Evolutionary conservation across 92 coral and sea anemone genomes (phyloP).

Genomic region (Porites divaricata): DNA sequence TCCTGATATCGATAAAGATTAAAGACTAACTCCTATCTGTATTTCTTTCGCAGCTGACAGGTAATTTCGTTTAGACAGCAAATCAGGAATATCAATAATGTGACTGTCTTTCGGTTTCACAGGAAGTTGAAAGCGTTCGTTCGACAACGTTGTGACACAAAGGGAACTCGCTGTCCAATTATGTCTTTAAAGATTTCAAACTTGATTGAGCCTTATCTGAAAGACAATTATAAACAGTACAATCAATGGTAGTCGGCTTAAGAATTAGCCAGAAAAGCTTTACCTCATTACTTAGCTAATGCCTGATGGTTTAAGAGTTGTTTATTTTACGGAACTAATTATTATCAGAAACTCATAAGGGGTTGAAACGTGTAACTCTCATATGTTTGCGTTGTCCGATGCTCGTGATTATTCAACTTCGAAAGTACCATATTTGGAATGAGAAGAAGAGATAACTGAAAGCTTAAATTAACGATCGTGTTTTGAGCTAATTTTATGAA

Average conservation of each 20-base stretch:
- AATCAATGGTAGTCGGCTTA: neutral
- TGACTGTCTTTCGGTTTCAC: neutral
- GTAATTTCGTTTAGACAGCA: neutral
- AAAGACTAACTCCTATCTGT: neutral
- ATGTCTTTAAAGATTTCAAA: neutral
- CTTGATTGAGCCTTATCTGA: slow-evolving; percentile 5
- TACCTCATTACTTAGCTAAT: neutral
- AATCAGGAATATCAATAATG: neutral
- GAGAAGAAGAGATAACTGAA: too few species aligned
- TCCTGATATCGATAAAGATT: neutral
- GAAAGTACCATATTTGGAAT: too few species aligned
- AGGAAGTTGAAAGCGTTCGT: neutral
- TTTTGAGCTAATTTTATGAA: too few species aligned
- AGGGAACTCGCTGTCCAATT: neutral
- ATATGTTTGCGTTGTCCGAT: too few species aligned
- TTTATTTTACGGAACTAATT: neutral
- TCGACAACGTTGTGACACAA: neutral
- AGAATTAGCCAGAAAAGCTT: neutral
- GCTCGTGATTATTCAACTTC: too few species aligned
- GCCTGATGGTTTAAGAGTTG: neutral
- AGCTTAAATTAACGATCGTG: too few species aligned
- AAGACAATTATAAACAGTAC: neutral
- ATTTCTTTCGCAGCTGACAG: neutral
- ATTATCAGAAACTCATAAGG: too few species aligned
- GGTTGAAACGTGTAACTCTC: too few species aligned